These are phyloP conservation scores for Agrypnus murinus DNA, from an alignment of 2,888 invertebrate genomes.

Conservation along the genomic window DNA sequence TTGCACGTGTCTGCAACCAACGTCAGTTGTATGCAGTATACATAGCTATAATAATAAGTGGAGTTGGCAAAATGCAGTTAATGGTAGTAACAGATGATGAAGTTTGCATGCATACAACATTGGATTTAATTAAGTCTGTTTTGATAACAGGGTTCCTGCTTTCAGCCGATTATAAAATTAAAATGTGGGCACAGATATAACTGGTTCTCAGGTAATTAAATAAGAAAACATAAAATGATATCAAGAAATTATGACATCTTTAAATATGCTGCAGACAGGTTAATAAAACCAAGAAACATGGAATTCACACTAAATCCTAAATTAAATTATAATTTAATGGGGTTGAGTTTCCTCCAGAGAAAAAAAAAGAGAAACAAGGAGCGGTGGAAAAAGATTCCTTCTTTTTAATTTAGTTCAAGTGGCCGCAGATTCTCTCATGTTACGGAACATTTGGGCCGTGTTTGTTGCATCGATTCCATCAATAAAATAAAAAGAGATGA, in stretches of 20 bases:
- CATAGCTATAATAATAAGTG: conserved; percentile 27
- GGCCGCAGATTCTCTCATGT: conserved; percentile 9
- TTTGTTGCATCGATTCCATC: conserved; percentile 30
- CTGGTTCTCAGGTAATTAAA: conserved; percentile 16
- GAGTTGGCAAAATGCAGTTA: conserved; percentile 23
- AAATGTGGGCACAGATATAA: conserved; percentile 19
- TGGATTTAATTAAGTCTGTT: conserved; percentile 3
- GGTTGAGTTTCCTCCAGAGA: no score
- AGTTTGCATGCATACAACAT: conserved; percentile 20
- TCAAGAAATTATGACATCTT: conserved; percentile 24
- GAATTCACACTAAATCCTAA: neutral
- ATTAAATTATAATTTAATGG: conserved; percentile 1
- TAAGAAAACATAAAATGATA: conserved; percentile 11
- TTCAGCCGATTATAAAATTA: conserved; percentile 18
- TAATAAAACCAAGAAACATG: no score
- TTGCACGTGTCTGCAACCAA: neutral
- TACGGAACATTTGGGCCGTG: conserved; percentile 25
- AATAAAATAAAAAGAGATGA: conserved; percentile 41
- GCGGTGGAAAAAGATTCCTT: neutral
- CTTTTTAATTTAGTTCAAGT: conserved; percentile 20
- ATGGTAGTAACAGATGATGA: conserved; percentile 17
- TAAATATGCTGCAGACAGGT: neutral
- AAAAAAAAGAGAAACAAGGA: neutral
- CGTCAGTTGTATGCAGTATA: no score
- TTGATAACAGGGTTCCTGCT: conserved; percentile 18